Base-by-base conservation (phyloP, 1,140 invertebrate species). In the Drosophila nannoptera region DNA sequence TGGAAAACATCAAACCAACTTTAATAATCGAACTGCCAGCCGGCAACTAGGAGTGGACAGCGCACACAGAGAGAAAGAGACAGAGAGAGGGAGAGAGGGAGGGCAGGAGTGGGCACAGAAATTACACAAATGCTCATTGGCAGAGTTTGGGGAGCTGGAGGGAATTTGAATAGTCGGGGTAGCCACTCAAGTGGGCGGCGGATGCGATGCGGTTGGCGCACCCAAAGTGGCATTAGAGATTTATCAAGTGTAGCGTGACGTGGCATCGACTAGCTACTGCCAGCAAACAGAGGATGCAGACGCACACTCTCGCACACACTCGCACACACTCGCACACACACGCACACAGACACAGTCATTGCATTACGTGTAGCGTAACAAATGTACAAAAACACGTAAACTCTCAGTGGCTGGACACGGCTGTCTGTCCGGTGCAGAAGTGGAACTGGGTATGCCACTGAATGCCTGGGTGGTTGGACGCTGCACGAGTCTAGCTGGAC, bases 291-390 rank as follows among this genome's bases (percentile, higher is more conserved):
- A 40, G 38, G 55, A 46, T 42, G 31, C 56, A 50, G 40, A 16
- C 32, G 40, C 49, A 66, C 49, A 49, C 22, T 22, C 22, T 22
- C 22, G 22, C 32, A 43, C 16, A 63, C 43, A 38, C n/a, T n/a
- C n/a, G n/a, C 45, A 62, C 33, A 55, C 32, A 49, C 35, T 29
- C 8, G 2, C 29, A 43, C 5, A 45, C 54, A 59, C 31, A 58
- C 35, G 2, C 4, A 65, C 48, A 58, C 46, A 46, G 43, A 14
- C 49, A 52, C 49, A 80, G 66, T 78, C 78, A 78, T 80, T 74
- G 77, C 78, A 86, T 84, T 84, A 84, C 80, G 80, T 84, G 81
- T 84, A 86, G 81, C 81, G 81, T 86, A 84, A 86, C 81, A 84
- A 84, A 84, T 86, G 81, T 86, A 77, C 77, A 86, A 84, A 81